phyloP scores from a whole-genome alignment of 2,113 vertebrate species.

The Hyperoodon ampullatus region DNA sequence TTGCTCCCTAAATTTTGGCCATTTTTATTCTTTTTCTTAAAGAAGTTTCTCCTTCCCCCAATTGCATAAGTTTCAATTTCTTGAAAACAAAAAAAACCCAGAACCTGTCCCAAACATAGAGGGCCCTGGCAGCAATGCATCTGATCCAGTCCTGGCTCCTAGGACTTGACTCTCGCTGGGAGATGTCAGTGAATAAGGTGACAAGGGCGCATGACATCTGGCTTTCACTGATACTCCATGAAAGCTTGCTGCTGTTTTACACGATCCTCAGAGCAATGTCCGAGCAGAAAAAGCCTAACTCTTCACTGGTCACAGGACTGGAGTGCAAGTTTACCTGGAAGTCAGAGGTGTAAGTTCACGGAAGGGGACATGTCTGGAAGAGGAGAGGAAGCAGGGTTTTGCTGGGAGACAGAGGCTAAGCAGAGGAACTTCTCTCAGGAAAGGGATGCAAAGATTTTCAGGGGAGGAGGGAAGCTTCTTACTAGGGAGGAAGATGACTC shows the following conservation, averaged over 20 bases:
- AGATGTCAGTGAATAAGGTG: neutral
- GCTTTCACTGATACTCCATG: neutral
- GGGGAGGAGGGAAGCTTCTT: neutral
- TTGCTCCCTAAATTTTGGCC: neutral
- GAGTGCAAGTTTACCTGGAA: neutral
- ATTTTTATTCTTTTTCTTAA: neutral
- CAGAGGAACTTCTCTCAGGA: neutral
- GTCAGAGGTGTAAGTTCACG: neutral
- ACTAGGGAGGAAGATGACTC: too few species aligned
- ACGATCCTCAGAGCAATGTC: neutral
- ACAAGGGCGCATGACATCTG: accelerated
- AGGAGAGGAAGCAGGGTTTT: neutral
- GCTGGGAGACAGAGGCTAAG: neutral
- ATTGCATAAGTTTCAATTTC: neutral
- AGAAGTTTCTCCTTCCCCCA: neutral
- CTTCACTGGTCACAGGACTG: neutral
- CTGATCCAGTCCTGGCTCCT: neutral
- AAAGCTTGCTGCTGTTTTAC: too few species aligned
- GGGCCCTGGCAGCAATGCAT: too few species aligned
- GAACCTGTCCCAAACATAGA: neutral
- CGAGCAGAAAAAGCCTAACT: neutral
- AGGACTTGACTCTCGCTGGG: neutral
- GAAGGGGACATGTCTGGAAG: neutral
- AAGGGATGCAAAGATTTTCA: neutral
- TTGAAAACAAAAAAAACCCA: neutral